Evolutionary conservation across 2,888 invertebrate species (phyloP), one percentile per base, ranked within the genome.

Genomic region (Trissolcus brochymenae): DNA sequence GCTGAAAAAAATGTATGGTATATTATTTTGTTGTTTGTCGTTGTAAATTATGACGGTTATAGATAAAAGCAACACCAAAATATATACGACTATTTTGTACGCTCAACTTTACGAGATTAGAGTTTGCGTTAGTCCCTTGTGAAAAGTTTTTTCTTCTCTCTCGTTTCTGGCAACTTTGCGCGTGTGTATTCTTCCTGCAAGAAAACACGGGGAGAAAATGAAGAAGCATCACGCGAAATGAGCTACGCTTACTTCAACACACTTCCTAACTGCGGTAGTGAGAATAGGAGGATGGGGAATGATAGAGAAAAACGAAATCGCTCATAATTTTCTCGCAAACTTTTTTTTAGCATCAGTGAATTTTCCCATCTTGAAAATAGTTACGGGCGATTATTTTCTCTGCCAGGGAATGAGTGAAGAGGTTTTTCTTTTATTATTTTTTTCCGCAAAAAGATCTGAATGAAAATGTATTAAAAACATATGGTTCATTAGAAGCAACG

Each of bases 71-170:
- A 14, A 11, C 9, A 62, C 67, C 56, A 67, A 79, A 57, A 82
- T 83, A 82, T 80, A 83, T 83, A 85, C 1, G 46, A 83, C 84
- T 83, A 56, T 50, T 55, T 60, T 57, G 56, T 40, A 21, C 49
- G 57, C 50, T 67, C 43, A 67, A 84, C 84, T 82, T 86, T 86
- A 84, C 81, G 82, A 85, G 84, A 87, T 87, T 85, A 87, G 83
- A 87, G 82, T 84, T 80, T 81, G 81, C 84, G 82, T 68, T 40
- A 77, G 70, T 73, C 66, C 76, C 76, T 70, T 61, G 70, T 46
- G 70, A 56, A 51, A 73, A 62, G 59, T 72, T 76, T 29, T 61
- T 75, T 56, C 6, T 9, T 35, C 35, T 35, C 64, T 59, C 57
- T 73, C 65, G 61, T 51, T 72, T 75, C 68, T 61, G 53, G 56